Base-by-base conservation (phyloP, 2,113 vertebrate genomes). In the Aptenodytes patagonicus region DNA sequence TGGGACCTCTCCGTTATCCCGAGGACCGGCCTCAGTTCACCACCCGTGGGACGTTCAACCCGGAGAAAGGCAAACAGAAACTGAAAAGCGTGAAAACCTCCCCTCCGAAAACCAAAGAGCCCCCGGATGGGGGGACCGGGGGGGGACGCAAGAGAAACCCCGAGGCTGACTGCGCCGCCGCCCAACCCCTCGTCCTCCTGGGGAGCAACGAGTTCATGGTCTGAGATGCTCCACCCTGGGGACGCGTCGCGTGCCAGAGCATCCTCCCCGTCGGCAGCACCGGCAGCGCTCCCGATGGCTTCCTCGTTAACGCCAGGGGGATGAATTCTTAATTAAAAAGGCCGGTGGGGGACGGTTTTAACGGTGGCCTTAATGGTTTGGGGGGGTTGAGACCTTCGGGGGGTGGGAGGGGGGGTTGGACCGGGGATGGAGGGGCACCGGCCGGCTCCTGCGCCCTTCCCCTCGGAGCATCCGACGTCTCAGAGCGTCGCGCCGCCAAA, bases 131-230 rank as follows among this genome's bases (percentile, higher is more conserved):
- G 26, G 97, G 97, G 5, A 72, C 86, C 0, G 87, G 68, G 49
- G 96, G 95, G 68, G 96, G 97, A 55, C 98, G 87, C 36, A 97
- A 98, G 92, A 98, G 98, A 87, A 94, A 95, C 87, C 42, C 96
- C 2, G 99, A 99, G 36, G 90, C 98, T 3, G 99, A 99, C 70
- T 87, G 98, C 8, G 64, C 98, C 61, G 40, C 98, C 2, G 3
- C 98, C 34, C 99, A 99, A 93, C 98, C 98, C 94, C 95, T 98
- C 20, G 98, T 99, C 76, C 95, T 99, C 83, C 99, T 99, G 81
- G 99, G 99, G 93, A 99, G 96, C 94, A 99, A 99, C 11, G 99
- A 99, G 97, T 99, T 99, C 97, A 99, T 99, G 99, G 99, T 99
- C 93, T 99, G 98, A 99, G 96, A 44, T 22, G 28, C 21, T 88